A percentile compares a stretch with the other conserved stretches of the same genome.
Evolutionary conservation across 2,888 invertebrate species (phyloP).

Genomic region (Clistopyga incitator): DNA sequence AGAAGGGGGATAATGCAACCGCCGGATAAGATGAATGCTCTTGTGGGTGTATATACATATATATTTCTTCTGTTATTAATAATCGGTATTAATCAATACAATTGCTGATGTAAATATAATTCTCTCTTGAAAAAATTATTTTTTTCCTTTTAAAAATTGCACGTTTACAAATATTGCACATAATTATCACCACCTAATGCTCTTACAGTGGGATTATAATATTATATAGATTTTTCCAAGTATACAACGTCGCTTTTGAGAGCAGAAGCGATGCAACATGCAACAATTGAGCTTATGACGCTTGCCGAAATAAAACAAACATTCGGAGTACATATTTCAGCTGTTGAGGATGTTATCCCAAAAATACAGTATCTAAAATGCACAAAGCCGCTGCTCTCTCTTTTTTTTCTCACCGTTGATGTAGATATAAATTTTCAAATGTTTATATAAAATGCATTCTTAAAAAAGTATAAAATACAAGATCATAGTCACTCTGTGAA

Average conservation of each 20-base stretch:
- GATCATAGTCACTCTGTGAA: slow-evolving; percentile 74
- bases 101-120: slow-evolving; percentile 74
- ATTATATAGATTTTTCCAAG: slow-evolving; percentile 63
- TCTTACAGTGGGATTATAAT: slow-evolving; percentile 66
- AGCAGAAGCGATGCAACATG: slow-evolving; percentile 68
- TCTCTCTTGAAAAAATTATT: slow-evolving; percentile 57
- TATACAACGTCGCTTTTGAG: slow-evolving; percentile 69
- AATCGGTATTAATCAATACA: slow-evolving; percentile 71
- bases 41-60: slow-evolving; percentile 72
- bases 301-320: slow-evolving; percentile 32
- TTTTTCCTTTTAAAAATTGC: slow-evolving; percentile 64
- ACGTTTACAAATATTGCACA: slow-evolving; percentile 80
- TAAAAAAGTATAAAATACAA: slow-evolving; percentile 82
- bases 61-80: slow-evolving; percentile 67
- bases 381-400: slow-evolving; percentile 61
- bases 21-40: slow-evolving; percentile 57
- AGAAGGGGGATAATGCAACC: slow-evolving; percentile 43
- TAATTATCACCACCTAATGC: slow-evolving; percentile 64
- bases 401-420: slow-evolving; percentile 1
- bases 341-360: slow-evolving; percentile 24
- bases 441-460: slow-evolving; percentile 79
- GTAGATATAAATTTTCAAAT: slow-evolving; percentile 71
- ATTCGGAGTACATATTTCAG: not conserved
- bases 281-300: slow-evolving; percentile 48
- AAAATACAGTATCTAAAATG: slow-evolving; percentile 70